A percentile compares a stretch with the other conserved stretches of the same genome.
Evolutionary conservation across 2,113 vertebrate genomes (phyloP).

Genomic region (Redunca redunca): DNA sequence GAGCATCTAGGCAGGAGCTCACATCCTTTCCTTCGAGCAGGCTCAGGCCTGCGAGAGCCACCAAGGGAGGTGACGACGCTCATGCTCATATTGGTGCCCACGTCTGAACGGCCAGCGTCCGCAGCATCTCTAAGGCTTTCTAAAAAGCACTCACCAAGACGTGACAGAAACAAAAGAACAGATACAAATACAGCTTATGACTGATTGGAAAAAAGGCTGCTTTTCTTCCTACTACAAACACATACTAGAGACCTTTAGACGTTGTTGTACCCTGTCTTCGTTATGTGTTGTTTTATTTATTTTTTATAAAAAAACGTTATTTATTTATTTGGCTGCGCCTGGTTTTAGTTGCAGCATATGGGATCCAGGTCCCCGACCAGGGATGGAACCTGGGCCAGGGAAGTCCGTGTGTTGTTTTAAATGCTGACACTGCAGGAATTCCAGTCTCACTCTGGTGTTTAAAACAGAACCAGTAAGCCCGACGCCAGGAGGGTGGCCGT

Average conservation of each 20-base stretch:
- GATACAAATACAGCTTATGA: not conserved
- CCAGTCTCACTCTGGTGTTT: not conserved
- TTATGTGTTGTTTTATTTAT: not conserved
- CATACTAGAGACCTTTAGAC: not conserved
- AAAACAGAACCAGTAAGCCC: not conserved
- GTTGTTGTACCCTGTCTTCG: not conserved
- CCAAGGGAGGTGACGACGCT: rapidly evolving
- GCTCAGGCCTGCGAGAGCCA: rapidly evolving
- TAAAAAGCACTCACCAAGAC: not conserved
- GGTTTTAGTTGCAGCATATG: not conserved
- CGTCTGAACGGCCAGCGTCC: not conserved
- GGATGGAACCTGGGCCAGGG: not conserved
- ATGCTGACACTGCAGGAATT: too few species aligned
- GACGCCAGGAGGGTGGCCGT: rapidly evolving
- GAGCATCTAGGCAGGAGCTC: rapidly evolving
- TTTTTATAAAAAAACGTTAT: not conserved
- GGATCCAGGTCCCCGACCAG: not conserved
- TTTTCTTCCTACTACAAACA: not conserved
- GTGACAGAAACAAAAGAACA: not conserved
- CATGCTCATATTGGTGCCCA: rapidly evolving
- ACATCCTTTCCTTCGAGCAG: rapidly evolving
- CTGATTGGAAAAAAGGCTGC: not conserved
- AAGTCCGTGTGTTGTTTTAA: not conserved
- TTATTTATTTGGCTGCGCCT: not conserved
- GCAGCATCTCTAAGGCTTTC: rapidly evolving